Conservation (phyloP, 2,113 vertebrate species). For the Phylloscopus trochiloides region DNA sequence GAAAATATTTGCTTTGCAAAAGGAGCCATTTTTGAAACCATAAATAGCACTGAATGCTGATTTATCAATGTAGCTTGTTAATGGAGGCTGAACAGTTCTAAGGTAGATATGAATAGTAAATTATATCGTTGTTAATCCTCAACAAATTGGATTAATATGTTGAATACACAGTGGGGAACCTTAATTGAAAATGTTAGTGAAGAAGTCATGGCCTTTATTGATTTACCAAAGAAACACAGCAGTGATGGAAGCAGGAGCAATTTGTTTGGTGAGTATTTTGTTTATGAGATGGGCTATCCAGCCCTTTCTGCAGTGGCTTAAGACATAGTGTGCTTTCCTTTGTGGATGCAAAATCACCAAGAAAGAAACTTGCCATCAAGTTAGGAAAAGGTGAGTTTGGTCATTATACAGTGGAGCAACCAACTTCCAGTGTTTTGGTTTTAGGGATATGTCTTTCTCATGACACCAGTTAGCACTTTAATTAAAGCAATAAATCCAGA, state of each 20-base stretch:
- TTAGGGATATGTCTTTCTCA: neutral
- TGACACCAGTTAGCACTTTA: neutral
- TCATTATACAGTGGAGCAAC: rapidly evolving
- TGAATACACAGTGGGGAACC: conserved; percentile 29
- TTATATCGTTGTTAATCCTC: neutral
- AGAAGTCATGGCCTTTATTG: conserved; percentile 42
- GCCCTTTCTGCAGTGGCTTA: neutral
- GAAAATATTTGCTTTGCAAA: conserved; percentile 20
- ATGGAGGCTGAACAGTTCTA: neutral
- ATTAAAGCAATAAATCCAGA: neutral
- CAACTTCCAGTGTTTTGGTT: neutral
- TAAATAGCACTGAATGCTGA: neutral
- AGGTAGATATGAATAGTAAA: neutral
- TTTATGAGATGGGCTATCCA: neutral
- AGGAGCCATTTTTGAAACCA: neutral
- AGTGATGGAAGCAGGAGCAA: neutral
- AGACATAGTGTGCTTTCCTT: neutral
- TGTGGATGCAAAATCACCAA: neutral
- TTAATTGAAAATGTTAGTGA: conserved; percentile 52
- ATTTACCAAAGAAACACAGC: neutral
- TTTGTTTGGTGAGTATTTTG: neutral
- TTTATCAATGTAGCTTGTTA: neutral
- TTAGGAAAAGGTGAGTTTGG: neutral
- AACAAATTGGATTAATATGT: conserved; percentile 26
- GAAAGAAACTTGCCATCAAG: neutral